Conservation (phyloP, 2,113 vertebrate genomes). For the Melanostigma gelatinosum region DNA sequence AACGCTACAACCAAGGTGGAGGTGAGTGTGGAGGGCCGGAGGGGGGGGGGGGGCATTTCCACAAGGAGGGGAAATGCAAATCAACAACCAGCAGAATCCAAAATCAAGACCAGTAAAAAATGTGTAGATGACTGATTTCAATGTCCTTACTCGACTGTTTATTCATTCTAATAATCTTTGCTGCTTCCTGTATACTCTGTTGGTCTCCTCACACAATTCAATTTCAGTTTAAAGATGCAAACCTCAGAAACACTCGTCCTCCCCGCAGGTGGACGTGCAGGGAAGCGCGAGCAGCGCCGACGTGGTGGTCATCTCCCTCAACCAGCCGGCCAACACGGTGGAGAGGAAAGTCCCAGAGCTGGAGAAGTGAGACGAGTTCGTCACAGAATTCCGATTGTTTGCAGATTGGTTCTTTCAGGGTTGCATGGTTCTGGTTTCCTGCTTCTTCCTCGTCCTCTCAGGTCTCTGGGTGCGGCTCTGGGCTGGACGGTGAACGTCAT, state of each 20-base stretch:
- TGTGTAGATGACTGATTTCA: too few species aligned
- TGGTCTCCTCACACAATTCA: neutral
- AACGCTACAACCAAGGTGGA: constrained; percentile 61
- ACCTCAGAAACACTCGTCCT: neutral
- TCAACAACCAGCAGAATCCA: neutral
- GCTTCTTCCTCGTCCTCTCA: constrained; percentile 36
- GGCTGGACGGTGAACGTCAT: constrained; percentile 70
- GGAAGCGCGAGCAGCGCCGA: constrained; percentile 61
- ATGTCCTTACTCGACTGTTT: too few species aligned
- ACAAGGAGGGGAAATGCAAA: neutral
- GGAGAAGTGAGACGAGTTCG: constrained; percentile 68
- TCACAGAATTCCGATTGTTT: neutral
- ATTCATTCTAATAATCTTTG: too few species aligned
- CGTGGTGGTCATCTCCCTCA: constrained; percentile 75
- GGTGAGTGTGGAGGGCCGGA: constrained; percentile 65
- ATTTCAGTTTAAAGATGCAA: neutral
- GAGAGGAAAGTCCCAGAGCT: constrained; percentile 72
- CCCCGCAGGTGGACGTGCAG: constrained; percentile 75
- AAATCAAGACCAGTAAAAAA: too few species aligned
- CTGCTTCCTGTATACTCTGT: neutral
- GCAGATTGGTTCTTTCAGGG: fast-evolving
- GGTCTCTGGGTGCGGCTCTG: constrained; percentile 75
- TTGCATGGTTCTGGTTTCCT: neutral
- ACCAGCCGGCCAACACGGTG: constrained; percentile 76
- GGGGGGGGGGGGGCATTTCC: too few species aligned